Evolutionary conservation across 2,113 vertebrate species (phyloP).

Genomic region (Neogale vison): DNA sequence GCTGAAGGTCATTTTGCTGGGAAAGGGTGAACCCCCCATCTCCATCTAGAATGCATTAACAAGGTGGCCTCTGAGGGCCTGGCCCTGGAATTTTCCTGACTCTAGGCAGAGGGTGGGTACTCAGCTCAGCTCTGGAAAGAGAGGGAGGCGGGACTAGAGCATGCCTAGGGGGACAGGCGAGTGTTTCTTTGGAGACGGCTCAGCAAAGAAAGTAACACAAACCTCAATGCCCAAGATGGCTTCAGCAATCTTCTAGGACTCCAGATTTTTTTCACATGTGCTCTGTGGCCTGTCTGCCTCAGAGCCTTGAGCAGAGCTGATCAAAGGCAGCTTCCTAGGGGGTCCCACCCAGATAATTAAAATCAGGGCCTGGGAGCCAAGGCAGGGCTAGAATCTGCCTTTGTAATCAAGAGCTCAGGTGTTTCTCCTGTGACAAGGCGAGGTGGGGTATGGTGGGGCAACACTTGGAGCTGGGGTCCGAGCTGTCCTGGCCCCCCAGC

Average conservation of each 20-base stretch:
- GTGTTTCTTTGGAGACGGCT: neutral
- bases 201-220: neutral
- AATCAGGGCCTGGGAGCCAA: neutral
- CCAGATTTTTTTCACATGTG: neutral
- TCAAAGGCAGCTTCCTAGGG: neutral
- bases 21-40: accelerated
- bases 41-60: neutral
- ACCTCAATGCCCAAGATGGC: neutral
- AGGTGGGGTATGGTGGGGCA: neutral
- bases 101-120: neutral
- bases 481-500: neutral
- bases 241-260: neutral
- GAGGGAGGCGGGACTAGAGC: neutral
- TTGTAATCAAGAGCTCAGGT: neutral
- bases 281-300: neutral
- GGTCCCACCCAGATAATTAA: neutral
- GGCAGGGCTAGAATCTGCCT: neutral
- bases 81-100: neutral
- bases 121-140: neutral
- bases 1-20: neutral
- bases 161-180: too few relatives aligned
- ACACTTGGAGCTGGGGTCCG: neutral
- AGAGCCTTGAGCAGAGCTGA: neutral
- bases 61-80: neutral
- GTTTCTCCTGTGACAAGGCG: neutral